A percentile compares a stretch with the other conserved stretches of the same genome.
These are phyloP conservation scores for Cataglyphis cursor DNA, from an alignment of 2,888 invertebrate genomes.

Conservation along the genomic window DNA sequence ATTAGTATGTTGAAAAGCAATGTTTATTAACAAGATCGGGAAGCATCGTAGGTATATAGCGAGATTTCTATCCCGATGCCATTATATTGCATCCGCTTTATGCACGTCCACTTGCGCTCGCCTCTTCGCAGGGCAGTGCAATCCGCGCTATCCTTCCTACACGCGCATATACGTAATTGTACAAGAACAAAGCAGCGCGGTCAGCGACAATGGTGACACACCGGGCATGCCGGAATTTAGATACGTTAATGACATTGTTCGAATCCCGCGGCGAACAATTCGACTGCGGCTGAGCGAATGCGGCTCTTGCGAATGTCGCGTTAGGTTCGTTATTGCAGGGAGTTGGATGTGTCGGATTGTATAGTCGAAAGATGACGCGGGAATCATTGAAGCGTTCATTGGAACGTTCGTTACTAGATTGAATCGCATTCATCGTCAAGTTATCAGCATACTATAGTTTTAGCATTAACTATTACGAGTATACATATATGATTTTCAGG, in stretches of 20 bases:
- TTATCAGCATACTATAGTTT: background rate
- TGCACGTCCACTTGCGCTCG: constrained; percentile 8
- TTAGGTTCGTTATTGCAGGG: constrained; percentile 1
- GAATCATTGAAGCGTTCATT: background rate
- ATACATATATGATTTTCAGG: no score
- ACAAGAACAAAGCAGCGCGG: constrained; percentile 28
- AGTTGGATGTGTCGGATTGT: background rate
- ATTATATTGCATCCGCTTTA: constrained; percentile 32
- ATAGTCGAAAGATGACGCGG: background rate
- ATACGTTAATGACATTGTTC: constrained; percentile 63
- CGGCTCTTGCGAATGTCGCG: constrained; percentile 6
- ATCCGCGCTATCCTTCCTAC: background rate
- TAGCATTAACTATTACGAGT: background rate
- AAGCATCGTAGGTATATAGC: background rate
- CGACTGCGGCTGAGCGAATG: constrained; percentile 6
- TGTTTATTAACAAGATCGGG: constrained; percentile 18
- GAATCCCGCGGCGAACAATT: constrained; percentile 37
- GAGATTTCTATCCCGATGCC: constrained; percentile 14
- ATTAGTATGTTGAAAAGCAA: constrained; percentile 7
- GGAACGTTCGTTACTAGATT: background rate
- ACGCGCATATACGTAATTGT: background rate
- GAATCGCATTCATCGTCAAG: background rate
- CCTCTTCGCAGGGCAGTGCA: background rate
- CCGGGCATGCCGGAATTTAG: constrained; percentile 49
- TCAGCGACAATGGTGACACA: constrained; percentile 27